Conservation (phyloP, 2,113 vertebrate species). For the Aegotheles bennettii region DNA sequence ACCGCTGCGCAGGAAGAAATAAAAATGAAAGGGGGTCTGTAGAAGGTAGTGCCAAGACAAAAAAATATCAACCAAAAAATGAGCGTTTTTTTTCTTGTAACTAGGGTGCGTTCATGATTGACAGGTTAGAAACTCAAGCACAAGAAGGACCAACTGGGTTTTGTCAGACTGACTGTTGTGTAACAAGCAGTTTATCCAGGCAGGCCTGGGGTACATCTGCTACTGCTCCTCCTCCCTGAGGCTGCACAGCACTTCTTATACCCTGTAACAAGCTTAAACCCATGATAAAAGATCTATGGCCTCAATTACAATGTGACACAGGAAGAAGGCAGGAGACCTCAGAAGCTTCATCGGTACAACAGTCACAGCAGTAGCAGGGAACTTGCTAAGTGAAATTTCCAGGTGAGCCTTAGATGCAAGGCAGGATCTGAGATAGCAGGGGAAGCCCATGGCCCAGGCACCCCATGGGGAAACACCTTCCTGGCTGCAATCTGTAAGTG, state of each 20-base stretch:
- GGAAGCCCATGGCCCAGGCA: neutral
- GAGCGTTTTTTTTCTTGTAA: neutral
- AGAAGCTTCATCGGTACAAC: neutral
- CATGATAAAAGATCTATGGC: neutral
- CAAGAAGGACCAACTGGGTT: neutral
- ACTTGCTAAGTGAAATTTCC: neutral
- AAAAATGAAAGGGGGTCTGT: neutral
- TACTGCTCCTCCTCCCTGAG: neutral
- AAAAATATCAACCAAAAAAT: neutral
- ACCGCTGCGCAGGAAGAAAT: neutral
- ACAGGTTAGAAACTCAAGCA: neutral
- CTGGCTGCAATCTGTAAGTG: neutral
- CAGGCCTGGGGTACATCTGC: neutral
- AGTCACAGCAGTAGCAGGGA: neutral
- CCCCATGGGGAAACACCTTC: neutral
- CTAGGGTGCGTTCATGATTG: neutral
- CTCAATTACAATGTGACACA: neutral
- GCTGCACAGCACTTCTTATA: neutral
- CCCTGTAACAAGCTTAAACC: constrained; percentile 19
- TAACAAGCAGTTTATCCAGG: neutral
- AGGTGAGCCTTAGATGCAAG: neutral
- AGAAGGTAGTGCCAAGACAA: neutral
- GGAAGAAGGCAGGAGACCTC: neutral
- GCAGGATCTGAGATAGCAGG: rapidly evolving
- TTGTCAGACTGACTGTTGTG: neutral